These are phyloP conservation scores for Moxostoma hubbsi DNA, from an alignment of 2,797 vertebrate species.

Conservation along the genomic window DNA sequence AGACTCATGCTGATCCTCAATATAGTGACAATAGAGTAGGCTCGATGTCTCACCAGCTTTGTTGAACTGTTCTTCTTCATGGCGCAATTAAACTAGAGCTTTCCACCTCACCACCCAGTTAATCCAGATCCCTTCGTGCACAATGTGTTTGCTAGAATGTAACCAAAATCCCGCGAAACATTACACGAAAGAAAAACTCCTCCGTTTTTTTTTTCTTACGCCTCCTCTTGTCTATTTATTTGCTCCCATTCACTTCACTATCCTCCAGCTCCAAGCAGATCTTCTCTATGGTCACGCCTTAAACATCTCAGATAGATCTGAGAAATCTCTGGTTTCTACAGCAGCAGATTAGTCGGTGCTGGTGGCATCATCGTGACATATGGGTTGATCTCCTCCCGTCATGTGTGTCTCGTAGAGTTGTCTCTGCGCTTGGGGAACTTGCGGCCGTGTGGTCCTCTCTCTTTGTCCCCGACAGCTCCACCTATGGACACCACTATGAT, in stretches of 20 bases:
- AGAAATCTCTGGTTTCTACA: slow-evolving; percentile 30
- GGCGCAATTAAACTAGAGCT: slow-evolving; percentile 39
- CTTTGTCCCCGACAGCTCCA: slow-evolving; percentile 68
- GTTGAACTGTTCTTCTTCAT: slow-evolving; percentile 88
- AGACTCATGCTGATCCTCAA: slow-evolving; percentile 19
- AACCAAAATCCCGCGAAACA: slow-evolving; percentile 22
- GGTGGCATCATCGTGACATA: slow-evolving; percentile 54
- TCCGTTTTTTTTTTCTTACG: slow-evolving; percentile 36
- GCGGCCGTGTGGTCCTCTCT: slow-evolving; percentile 55
- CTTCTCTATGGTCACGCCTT: neutral
- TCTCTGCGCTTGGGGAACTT: slow-evolving; percentile 51
- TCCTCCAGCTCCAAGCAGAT: slow-evolving; percentile 13
- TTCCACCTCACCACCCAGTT: slow-evolving; percentile 36
- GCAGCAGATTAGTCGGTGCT: slow-evolving; percentile 45
- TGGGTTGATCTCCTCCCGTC: slow-evolving; percentile 43
- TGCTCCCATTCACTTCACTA: slow-evolving; percentile 16
- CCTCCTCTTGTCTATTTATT: slow-evolving; percentile 35
- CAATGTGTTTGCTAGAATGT: slow-evolving; percentile 28
- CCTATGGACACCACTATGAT: slow-evolving; percentile 57
- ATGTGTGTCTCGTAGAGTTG: slow-evolving; percentile 40
- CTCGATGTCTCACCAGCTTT: slow-evolving; percentile 80
- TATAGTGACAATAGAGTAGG: slow-evolving; percentile 38
- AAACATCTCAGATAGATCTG: neutral
- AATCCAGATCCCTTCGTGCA: slow-evolving; percentile 42
- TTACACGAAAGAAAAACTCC: slow-evolving; percentile 22